Percentiles rank a stretch among this genome's conserved stretches.
Evolutionary conservation across 2,113 vertebrate genomes (phyloP).

Genomic region (Cnemophilus loriae): DNA sequence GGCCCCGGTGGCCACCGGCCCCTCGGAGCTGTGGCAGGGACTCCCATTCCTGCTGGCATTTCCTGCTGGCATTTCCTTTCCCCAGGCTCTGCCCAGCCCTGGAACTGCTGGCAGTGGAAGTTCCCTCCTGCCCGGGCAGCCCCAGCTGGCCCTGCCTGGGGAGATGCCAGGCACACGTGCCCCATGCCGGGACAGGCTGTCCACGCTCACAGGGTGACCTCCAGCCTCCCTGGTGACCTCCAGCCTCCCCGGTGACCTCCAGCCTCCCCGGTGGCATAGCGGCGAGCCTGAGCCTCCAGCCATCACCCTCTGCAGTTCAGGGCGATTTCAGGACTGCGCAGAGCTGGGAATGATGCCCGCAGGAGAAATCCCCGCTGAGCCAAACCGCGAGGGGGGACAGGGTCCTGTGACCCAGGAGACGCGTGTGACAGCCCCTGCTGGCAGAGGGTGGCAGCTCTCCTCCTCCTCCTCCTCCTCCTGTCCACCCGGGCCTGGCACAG

Average conservation of each 20-base stretch:
- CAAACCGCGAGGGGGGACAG: accelerated
- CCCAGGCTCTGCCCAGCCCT: no score
- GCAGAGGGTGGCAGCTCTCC: background rate
- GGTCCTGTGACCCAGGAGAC: background rate
- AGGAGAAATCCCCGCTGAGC: background rate
- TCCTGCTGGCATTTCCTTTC: background rate
- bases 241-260: background rate
- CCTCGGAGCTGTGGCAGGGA: background rate
- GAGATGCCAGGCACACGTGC: background rate
- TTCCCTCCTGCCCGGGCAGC: background rate
- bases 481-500: background rate
- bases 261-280: background rate
- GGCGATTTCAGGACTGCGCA: background rate
- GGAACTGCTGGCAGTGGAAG: background rate
- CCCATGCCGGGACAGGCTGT: background rate
- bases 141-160: background rate
- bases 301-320: accelerated
- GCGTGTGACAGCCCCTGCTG: background rate
- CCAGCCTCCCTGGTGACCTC: background rate
- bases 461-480: background rate
- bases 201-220: accelerated
- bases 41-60: background rate
- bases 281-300: background rate
- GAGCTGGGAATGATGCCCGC: background rate
- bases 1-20: background rate